A percentile compares a stretch with the other conserved stretches of the same genome.
phyloP scores from a whole-genome alignment of 2,888 invertebrate species.

The Epirrhoe alternata region DNA sequence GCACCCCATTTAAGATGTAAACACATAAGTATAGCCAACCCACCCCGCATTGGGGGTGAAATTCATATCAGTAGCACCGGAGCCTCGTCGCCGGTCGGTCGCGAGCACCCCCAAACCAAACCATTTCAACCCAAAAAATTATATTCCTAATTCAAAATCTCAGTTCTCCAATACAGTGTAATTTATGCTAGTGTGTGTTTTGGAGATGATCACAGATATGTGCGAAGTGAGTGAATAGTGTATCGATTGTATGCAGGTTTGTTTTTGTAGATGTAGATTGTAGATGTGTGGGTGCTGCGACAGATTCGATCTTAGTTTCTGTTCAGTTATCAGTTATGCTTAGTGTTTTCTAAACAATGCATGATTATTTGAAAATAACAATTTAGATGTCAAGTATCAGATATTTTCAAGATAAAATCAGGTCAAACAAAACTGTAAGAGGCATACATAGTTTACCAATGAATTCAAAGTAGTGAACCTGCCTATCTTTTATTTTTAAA shows the following conservation, averaged over 20 bases:
- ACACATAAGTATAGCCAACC: slow-evolving; percentile 76
- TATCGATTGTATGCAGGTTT: neutral
- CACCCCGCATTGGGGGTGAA: slow-evolving; percentile 57
- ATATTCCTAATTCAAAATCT: slow-evolving; percentile 14
- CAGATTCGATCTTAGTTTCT: neutral
- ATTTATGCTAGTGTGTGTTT: neutral
- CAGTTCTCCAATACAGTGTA: slow-evolving; percentile 14
- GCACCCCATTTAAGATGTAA: slow-evolving; percentile 82
- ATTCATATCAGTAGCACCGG: slow-evolving; percentile 71
- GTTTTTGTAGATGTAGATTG: neutral
- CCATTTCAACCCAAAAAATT: neutral
- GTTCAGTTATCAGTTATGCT: neutral
- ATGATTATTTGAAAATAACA: too few relatives aligned
- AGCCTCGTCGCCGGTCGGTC: slow-evolving; percentile 66
- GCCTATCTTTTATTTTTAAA: too few relatives aligned
- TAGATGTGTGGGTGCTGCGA: neutral
- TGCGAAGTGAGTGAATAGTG: neutral
- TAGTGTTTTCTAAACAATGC: too few relatives aligned
- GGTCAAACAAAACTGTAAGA: too few relatives aligned
- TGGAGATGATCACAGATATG: neutral
- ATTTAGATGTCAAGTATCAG: too few relatives aligned
- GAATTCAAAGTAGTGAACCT: too few relatives aligned
- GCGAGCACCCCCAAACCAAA: slow-evolving; percentile 43
- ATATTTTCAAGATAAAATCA: too few relatives aligned
- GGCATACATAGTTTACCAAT: too few relatives aligned